Conservation (phyloP, 1,140 invertebrate genomes). For the Philotrypesis tridentata region DNA sequence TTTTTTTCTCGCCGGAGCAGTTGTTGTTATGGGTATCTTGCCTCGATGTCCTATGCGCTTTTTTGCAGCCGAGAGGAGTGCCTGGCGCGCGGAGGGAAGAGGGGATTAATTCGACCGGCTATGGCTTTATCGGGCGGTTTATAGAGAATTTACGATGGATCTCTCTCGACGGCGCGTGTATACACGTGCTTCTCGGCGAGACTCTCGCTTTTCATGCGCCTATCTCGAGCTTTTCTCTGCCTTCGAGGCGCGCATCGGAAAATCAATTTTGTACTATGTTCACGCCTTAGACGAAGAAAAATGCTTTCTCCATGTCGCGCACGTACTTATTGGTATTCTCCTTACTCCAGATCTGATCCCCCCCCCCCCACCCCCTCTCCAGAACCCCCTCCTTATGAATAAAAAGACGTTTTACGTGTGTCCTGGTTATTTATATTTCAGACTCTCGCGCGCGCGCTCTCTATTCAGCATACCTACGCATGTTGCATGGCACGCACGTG, state of each 20-base stretch:
- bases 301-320: too few relatives aligned
- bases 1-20: neutral
- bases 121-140: neutral
- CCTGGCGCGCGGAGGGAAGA: too few relatives aligned
- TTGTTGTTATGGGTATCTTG: neutral
- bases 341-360: too few relatives aligned
- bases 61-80: neutral
- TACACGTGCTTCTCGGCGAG: neutral
- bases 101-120: slow-evolving; percentile 11
- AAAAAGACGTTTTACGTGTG: neutral
- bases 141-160: neutral
- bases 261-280: too few relatives aligned
- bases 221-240: too few relatives aligned
- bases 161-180: neutral
- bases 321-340: too few relatives aligned
- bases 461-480: too few relatives aligned
- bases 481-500: too few relatives aligned
- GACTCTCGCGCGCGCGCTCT: neutral
- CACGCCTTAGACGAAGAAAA: too few relatives aligned
- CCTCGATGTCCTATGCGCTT: neutral
- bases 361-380: too few relatives aligned
- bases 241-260: too few relatives aligned
- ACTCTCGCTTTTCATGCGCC: neutral
- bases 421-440: slow-evolving; percentile 35
- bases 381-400: neutral